Evolutionary conservation across 2,888 invertebrate species (phyloP), one percentile per base, ranked within the genome.

Genomic region (Acronicta leporina): DNA sequence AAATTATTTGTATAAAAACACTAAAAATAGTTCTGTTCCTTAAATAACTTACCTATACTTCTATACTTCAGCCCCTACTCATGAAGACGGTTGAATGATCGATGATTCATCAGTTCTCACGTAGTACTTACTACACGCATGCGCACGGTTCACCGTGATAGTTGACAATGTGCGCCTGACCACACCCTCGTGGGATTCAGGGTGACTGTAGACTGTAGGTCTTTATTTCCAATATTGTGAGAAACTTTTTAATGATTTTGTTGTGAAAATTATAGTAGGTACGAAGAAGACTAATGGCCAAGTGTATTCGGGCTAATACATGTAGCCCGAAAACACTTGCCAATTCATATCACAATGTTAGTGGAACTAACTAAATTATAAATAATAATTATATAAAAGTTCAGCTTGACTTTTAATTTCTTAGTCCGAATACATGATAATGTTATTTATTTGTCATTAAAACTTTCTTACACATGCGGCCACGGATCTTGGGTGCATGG

Each of bases 111-210:
- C 48, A 59, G 14, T 56, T 20, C 25, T 55, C 35, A 20, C 16
- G 25, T 25, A 30, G 48, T 35, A 13, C 11, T 5, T n/a, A 15
- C 15, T 41, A 25, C 45, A 42, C 71, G 54, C 71, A 54, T 51
- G 52, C 52, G 52, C 45, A 42, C 47, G 13, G 50, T 20, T 50
- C 27, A 0, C 13, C 20, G 20, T 15, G 40, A 44, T 44, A 44
- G 44, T 38, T 67, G 54, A 60, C 73, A 64, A 58, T 45, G 38
- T 57, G 51, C 49, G 38, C 44, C 54, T 45, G 64, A 62, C 64
- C 68, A 58, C 65, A 53, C 73, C 68, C 68, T 58, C 64, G 68
- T 76, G 64, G 54, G 68, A 75, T 72, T 41, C 61, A 64, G 64
- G 63, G 13, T 45, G 5, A 2, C 5, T 5, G 2, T 2, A 25